Base-by-base conservation (phyloP, 2,797 vertebrate genomes). In the Carduelis carduelis region DNA sequence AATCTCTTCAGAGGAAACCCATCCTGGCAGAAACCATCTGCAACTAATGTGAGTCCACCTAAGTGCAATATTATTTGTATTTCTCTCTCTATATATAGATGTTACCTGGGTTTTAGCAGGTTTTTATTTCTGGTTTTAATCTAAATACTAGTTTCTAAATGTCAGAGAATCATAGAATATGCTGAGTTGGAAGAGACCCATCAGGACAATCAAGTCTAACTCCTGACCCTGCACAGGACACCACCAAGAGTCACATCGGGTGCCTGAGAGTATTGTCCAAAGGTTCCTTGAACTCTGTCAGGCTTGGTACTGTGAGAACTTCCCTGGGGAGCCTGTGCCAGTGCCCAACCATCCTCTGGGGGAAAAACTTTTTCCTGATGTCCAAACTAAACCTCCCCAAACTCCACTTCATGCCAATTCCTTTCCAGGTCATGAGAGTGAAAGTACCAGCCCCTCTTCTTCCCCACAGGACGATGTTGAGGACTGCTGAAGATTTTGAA, bases 181-280 rank as follows among this genome's bases (percentile, higher is more conserved):
- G 8, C 27, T 43, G 43, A 37, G 8, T 14, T 18, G 11, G 22
- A 75, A 76, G 35, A 60, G 6, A 49, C 2, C 1, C 23, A 61
- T 12, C 4, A 61, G 23, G 35, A 61, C 35, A 18, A 24, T 37
- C 20, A 39, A 68, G 34, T 68, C 15, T 44, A 65, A 2, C 16
- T 50, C n/a, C 59, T 65, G 20, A 18, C 47, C 35, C 35, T 56
- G 14, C 16, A 30, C 27, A 75, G 11, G n/a, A 44, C 6, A 61
- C 8, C 43, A 30, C 7, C 11, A 35, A n/a, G 35, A 28, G 16
- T 53, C 32, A n/a, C 32, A 37, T 1, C 0, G 0, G 14, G 8
- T 75, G 32, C 23, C 27, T 12, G 8, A 43, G 16, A 49, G 20
- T 1, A 35, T 13, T 37, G 19, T 63, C 14, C 63, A 69, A 76